Percentiles rank a stretch among this genome's conserved stretches.
phyloP scores from a whole-genome alignment of 2,797 vertebrate species.

The Sphenodon punctatus region DNA sequence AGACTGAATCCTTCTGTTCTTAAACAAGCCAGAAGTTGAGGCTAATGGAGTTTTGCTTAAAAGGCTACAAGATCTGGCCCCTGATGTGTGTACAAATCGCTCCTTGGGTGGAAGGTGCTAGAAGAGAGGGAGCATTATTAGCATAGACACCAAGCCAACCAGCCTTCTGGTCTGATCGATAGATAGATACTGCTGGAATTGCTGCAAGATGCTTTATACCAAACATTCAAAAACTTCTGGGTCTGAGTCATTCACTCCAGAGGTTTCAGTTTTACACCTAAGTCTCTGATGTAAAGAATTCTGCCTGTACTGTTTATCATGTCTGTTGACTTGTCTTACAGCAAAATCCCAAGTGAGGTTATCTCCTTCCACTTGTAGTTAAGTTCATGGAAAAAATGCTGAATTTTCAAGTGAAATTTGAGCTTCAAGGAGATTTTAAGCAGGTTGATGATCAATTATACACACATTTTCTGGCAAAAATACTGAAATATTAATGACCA shows the following conservation, averaged over 20 bases:
- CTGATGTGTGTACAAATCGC: not conserved
- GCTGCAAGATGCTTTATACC: not conserved
- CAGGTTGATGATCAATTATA: not conserved
- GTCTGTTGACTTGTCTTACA: not conserved
- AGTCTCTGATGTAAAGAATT: not conserved
- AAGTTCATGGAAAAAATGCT: not conserved
- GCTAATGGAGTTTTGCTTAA: fast-evolving
- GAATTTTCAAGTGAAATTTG: conserved; percentile 14
- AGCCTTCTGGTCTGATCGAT: not conserved
- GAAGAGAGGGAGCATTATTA: not conserved
- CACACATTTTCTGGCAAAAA: not conserved
- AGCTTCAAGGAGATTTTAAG: not conserved
- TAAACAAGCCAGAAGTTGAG: fast-evolving
- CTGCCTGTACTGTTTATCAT: not conserved
- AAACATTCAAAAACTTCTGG: not conserved
- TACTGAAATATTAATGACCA: not conserved
- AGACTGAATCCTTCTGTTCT: not conserved
- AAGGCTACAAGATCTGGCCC: too few species aligned
- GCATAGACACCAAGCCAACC: not conserved
- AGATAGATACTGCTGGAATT: not conserved
- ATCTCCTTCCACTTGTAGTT: not conserved
- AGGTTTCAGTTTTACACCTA: not conserved
- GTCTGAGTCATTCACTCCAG: not conserved
- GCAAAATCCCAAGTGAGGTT: not conserved
- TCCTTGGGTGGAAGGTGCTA: not conserved